phyloP scores from a whole-genome alignment of 2,113 vertebrate genomes.

The Polypterus senegalus region DNA sequence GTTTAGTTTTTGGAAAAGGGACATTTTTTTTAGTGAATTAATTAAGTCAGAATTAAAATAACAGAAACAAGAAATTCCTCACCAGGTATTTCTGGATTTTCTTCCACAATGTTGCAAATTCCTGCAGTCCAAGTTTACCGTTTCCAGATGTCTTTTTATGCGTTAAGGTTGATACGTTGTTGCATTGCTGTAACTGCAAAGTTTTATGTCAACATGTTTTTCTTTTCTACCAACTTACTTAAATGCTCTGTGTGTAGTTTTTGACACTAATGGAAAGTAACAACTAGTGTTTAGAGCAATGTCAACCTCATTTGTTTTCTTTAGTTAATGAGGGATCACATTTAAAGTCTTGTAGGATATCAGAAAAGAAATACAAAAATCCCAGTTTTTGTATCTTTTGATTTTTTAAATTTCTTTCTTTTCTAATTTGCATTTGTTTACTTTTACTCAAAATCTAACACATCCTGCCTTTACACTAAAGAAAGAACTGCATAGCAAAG shows the following conservation, averaged over 20 bases:
- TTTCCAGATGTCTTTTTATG: slow-evolving; percentile 32
- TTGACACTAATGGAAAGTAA: neutral
- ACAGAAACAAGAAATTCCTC: slow-evolving; percentile 19
- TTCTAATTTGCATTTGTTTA: no score
- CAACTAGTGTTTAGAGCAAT: neutral
- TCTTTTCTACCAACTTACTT: no score
- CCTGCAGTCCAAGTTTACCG: slow-evolving; percentile 53
- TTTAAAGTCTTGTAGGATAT: no score
- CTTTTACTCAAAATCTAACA: no score
- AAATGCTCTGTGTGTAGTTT: no score
- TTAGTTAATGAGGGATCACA: neutral
- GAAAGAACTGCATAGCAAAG: no score
- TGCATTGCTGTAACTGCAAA: slow-evolving; percentile 12
- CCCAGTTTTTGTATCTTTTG: no score
- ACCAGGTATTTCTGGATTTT: slow-evolving; percentile 78
- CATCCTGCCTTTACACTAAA: no score
- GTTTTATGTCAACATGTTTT: slow-evolving; percentile 4
- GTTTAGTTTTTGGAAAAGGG: neutral
- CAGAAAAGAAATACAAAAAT: no score
- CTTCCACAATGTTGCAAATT: slow-evolving; percentile 75
- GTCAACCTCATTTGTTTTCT: neutral
- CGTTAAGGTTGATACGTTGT: no score
- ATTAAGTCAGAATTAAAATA: neutral
- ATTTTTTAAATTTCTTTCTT: no score
- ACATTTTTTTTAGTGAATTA: no score